These are phyloP conservation scores for Mesitornis unicolor DNA, from an alignment of 2,113 vertebrate species.

Conservation along the genomic window DNA sequence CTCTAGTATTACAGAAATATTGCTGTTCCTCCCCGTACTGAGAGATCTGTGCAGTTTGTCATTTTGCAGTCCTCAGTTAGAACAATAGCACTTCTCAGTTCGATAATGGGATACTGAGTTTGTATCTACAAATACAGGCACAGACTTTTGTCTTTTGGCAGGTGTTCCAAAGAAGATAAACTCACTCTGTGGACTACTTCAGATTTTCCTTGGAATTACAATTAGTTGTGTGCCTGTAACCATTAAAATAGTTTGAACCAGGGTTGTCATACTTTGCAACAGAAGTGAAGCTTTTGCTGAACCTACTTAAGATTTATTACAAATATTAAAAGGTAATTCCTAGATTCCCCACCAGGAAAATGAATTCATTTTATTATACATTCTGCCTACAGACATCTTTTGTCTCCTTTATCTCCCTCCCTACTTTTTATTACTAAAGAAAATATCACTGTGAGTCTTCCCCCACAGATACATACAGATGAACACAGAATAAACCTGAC, in stretches of 20 bases:
- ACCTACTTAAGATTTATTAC: conserved; percentile 7
- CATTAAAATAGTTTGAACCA: background rate
- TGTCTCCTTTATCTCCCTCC: background rate
- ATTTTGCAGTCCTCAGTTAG: background rate
- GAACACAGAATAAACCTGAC: conserved; percentile 13
- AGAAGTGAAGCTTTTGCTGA: conserved; percentile 2
- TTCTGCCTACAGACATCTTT: conserved; percentile 14
- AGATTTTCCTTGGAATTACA: conserved; percentile 4
- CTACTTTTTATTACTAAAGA: conserved; percentile 25
- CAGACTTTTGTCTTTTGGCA: background rate
- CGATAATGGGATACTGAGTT: background rate
- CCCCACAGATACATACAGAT: background rate
- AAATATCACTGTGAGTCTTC: background rate
- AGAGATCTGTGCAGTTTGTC: background rate
- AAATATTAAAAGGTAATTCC: conserved; percentile 19
- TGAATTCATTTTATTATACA: background rate
- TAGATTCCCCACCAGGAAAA: conserved; percentile 21
- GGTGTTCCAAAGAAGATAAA: background rate
- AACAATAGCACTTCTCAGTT: background rate
- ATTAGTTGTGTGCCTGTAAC: background rate
- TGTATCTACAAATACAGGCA: background rate
- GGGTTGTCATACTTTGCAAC: background rate
- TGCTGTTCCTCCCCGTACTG: background rate
- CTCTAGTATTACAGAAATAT: background rate
- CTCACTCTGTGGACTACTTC: background rate